A percentile compares a stretch with the other conserved stretches of the same genome.
Evolutionary conservation across 1,140 invertebrate species (phyloP).

Genomic region (Proales similis): DNA sequence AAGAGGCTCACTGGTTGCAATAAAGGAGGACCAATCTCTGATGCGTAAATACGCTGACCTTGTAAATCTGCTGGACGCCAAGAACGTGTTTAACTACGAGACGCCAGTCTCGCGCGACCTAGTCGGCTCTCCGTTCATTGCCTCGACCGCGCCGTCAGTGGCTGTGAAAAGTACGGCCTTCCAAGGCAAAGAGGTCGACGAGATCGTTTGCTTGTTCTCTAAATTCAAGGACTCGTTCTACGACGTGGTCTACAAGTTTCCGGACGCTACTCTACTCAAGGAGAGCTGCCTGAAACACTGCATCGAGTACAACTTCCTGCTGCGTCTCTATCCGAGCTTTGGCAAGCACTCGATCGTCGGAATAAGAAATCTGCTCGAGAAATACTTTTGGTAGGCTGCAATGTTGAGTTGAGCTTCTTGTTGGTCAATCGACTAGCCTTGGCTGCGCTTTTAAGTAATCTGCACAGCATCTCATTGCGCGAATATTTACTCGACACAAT

Average conservation of each 20-base stretch:
- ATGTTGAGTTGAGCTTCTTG: background rate
- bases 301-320: slow-evolving; percentile 17
- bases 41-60: slow-evolving; percentile 32
- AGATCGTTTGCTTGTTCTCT: background rate
- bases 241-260: slow-evolving; percentile 33
- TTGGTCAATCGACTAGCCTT: background rate
- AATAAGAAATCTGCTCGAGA: slow-evolving; percentile 14
- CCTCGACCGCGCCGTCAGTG: background rate
- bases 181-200: slow-evolving; percentile 14
- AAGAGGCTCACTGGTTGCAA: background rate
- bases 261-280: slow-evolving; percentile 9
- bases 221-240: slow-evolving; percentile 36
- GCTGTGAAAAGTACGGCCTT: slow-evolving; percentile 1
- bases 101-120: no score
- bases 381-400: slow-evolving; percentile 1
- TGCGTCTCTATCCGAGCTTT: slow-evolving; percentile 1
- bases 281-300: slow-evolving; percentile 32
- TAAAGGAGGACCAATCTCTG: slow-evolving; percentile 11
- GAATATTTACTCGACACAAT: slow-evolving; percentile 7
- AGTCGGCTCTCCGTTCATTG: no score
- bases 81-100: slow-evolving; percentile 29
- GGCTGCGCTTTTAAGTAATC: no score
- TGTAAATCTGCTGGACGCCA: slow-evolving; percentile 19
- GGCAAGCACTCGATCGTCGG: slow-evolving; percentile 7
- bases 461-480: slow-evolving; percentile 5